Conservation (phyloP, 2,888 invertebrate genomes). For the Eristalis intricaria region DNA sequence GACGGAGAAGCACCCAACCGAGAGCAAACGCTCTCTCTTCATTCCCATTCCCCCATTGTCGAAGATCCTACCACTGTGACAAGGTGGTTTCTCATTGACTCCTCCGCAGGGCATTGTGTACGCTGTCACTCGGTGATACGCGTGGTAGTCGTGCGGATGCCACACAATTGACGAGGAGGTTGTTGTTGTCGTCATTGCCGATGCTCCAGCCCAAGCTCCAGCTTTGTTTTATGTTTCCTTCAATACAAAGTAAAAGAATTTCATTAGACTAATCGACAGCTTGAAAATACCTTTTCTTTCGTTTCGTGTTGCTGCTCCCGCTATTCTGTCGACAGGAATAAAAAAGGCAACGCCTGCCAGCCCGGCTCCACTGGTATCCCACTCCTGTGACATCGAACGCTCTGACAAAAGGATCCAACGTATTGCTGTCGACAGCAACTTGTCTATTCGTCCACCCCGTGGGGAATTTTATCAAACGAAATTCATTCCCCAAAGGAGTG, state of each 20-base stretch:
- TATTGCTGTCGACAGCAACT: conserved; percentile 19
- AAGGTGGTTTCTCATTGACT: conserved; percentile 28
- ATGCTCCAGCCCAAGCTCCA: background rate
- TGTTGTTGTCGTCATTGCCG: conserved; percentile 3
- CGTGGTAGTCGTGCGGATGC: conserved; percentile 7
- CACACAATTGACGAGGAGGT: background rate
- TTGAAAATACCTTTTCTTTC: conserved; percentile 27
- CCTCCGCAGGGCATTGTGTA: conserved; percentile 5
- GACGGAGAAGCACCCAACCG: background rate
- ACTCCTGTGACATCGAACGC: background rate
- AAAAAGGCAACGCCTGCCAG: conserved; percentile 13
- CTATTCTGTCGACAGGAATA: background rate
- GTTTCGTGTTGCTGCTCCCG: background rate
- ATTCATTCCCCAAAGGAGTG: conserved; percentile 29
- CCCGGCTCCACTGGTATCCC: background rate
- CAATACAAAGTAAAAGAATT: conserved; percentile 47
- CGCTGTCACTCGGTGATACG: conserved; percentile 1
- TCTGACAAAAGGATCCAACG: conserved; percentile 19
- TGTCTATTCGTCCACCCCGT: background rate
- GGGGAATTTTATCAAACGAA: conserved; percentile 36
- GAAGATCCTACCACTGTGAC: conserved; percentile 25
- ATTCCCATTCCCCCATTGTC: conserved; percentile 11
- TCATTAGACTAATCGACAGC: conserved; percentile 60
- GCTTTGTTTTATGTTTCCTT: conserved; percentile 15
- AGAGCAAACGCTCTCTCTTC: background rate